Evolutionary conservation across 2,113 vertebrate species (phyloP).

Genomic region (Erythrolamprus reginae): DNA sequence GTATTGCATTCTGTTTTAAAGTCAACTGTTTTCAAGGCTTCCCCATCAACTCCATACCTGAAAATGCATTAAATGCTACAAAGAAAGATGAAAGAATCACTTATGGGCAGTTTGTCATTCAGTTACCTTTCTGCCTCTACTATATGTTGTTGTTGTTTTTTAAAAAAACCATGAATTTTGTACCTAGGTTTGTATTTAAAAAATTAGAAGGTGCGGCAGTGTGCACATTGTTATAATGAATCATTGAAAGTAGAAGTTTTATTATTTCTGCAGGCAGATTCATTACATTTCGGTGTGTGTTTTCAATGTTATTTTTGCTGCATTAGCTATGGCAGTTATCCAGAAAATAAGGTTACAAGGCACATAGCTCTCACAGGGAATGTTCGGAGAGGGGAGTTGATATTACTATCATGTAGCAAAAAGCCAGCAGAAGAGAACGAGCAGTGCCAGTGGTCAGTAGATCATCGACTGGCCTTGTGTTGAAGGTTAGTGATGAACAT

Average conservation of each 20-base stretch:
- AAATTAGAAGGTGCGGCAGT: neutral
- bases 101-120: neutral
- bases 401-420: no score
- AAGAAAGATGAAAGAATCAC: neutral
- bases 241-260: neutral
- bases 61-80: neutral
- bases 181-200: neutral
- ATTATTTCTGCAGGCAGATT: neutral
- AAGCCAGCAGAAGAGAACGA: no score
- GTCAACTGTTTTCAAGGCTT: constrained; percentile 34
- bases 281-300: neutral
- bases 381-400: no score
- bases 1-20: constrained; percentile 53
- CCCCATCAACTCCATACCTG: neutral
- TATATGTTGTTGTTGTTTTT: neutral
- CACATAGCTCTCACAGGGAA: no score
- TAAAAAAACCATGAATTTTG: neutral
- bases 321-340: no score
- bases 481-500: no score
- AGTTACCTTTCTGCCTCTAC: neutral
- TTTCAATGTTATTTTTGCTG: no score
- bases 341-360: no score
- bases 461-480: no score
- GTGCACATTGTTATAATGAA: neutral
- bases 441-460: no score